A percentile compares a stretch with the other conserved stretches of the same genome.
These are phyloP conservation scores for Maconellicoccus hirsutus DNA, from an alignment of 1,140 invertebrate genomes.

Conservation along the genomic window DNA sequence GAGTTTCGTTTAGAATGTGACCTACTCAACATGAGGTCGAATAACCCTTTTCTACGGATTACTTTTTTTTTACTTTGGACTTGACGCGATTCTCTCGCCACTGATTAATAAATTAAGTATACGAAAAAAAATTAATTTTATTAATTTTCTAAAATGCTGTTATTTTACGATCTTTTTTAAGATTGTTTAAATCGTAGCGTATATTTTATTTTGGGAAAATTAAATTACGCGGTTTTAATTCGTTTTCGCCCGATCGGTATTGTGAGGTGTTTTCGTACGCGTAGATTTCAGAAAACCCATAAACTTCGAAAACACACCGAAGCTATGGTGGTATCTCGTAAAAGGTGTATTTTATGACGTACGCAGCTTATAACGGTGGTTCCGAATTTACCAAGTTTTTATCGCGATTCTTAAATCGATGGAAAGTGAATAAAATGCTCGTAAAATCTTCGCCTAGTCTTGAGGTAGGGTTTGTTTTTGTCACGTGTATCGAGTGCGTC, in stretches of 20 bases:
- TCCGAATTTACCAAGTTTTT: neutral
- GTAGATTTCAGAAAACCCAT: too few species aligned
- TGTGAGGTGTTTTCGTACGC: neutral
- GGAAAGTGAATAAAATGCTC: neutral
- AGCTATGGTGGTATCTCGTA: neutral
- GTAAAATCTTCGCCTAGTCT: neutral
- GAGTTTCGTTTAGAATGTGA: conserved; percentile 13
- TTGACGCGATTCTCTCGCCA: neutral
- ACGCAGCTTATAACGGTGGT: neutral
- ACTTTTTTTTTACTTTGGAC: neutral
- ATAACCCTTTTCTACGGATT: conserved; percentile 10
- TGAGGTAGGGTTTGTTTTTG: neutral
- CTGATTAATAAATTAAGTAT: neutral
- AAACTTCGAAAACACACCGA: neutral
- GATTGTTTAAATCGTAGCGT: too few species aligned
- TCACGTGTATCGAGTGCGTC: too few species aligned
- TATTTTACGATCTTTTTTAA: neutral
- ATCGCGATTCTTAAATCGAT: neutral
- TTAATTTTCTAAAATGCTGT: neutral
- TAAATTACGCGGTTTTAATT: too few species aligned
- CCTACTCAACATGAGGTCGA: conserved; percentile 19
- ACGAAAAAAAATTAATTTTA: neutral
- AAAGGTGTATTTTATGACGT: neutral
- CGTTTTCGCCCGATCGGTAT: too few species aligned
- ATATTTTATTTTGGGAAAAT: too few species aligned